Conservation (phyloP, 2,113 vertebrate genomes). For the Mesitornis unicolor region DNA sequence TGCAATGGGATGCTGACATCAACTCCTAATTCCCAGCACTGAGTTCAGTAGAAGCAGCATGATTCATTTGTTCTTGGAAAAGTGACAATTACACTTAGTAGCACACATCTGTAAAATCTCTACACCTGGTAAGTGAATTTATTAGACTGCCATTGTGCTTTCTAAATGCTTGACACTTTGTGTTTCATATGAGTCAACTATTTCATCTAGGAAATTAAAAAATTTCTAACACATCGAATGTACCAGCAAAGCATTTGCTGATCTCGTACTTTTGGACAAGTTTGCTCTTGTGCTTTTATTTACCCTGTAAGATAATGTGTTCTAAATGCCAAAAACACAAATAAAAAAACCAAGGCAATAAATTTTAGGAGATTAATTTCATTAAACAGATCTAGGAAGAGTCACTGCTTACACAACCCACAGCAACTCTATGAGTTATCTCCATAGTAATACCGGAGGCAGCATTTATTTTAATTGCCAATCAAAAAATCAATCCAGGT, state of each 20-base stretch:
- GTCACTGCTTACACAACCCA: accelerated
- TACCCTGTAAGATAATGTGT: not conserved
- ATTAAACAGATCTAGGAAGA: not conserved
- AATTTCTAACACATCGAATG: not conserved
- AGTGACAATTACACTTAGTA: not conserved
- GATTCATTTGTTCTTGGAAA: not conserved
- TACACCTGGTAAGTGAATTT: not conserved
- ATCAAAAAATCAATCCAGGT: not conserved
- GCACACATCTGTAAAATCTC: not conserved
- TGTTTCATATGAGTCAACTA: not conserved
- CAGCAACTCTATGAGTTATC: not conserved
- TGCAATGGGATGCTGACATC: not conserved
- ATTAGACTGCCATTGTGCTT: not conserved
- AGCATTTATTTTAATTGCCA: not conserved
- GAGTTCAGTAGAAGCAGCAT: not conserved
- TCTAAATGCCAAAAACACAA: not conserved
- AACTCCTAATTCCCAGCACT: not conserved
- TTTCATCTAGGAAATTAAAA: not conserved
- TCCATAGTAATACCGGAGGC: not conserved
- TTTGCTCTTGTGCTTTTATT: slow-evolving; percentile 7
- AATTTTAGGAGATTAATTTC: not conserved
- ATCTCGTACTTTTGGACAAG: not conserved
- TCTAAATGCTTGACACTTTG: not conserved
- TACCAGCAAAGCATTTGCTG: not conserved
- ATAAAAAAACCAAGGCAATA: not conserved